Base-by-base conservation (phyloP, 1,140 invertebrate genomes). In the Ostrea denselamellosa region DNA sequence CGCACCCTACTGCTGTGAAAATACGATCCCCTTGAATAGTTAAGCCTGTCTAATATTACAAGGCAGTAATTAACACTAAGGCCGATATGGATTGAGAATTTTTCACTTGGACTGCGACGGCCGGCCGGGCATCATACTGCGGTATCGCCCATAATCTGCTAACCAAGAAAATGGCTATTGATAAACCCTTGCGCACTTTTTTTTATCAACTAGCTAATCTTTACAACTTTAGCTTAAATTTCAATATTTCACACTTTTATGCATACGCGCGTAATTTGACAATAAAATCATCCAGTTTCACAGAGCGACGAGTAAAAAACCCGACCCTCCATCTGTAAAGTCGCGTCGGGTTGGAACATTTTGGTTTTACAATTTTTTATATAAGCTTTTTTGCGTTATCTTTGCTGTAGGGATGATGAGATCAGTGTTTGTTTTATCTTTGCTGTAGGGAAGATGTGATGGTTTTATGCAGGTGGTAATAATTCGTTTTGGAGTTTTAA, bases 341-440 rank as follows among this genome's bases (percentile, higher is more conserved):
- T 25, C 28, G 28, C 68, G 0, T 22, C 28, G 68, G 58, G 68
- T 12, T 28, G 68, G 9, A 28, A 0, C 28, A 28, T 77, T 34
- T 28, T 44, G 22, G 22, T 28, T 77, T 28, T 77, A 77, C 28
- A 34, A 77, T 34, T 77, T 77, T 77, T 77, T 77, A 12, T 10
- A 12, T 25, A 14, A 19, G 56, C 56, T 77, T 77, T 71, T 77
- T 77, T 77, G 25, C 28, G 25, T 77, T 77, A 77, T 77, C 68
- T 77, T 77, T 25, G 68, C 22, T 77, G 68, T 77, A 77, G 68
- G 28, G 68, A 28, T 10, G 68, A 77, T 77, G 28, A 10, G 25
- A 68, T 58, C 10, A 62, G 14, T 77, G 28, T 77, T 77, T 77
- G 9, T 77, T 9, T 77, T 77, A 77, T 77, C 68, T 77, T 77